Conservation (phyloP, 64 coral and sea anemone genomes). For the Exaiptasia diaphana region DNA sequence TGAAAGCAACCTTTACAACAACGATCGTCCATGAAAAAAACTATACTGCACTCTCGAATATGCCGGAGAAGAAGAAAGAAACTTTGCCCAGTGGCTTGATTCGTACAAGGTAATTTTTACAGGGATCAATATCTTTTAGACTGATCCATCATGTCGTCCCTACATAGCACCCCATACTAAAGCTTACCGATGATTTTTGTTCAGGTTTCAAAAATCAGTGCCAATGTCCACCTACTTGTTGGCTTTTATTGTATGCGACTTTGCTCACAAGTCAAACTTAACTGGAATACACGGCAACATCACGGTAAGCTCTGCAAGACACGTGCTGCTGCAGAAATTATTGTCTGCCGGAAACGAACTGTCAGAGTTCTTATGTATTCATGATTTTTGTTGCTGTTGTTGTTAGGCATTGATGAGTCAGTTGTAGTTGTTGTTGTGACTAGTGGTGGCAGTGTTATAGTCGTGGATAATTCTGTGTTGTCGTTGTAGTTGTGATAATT, state of each 20-base stretch:
- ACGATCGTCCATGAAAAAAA: conserved; percentile 65
- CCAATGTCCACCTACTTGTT: conserved; percentile 81
- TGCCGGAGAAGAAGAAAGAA: conserved; percentile 40
- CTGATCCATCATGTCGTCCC: too few species aligned
- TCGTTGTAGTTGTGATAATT: background rate
- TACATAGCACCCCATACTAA: too few species aligned
- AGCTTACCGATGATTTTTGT: background rate
- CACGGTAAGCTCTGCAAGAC: conserved; percentile 68
- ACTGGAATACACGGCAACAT: conserved; percentile 69
- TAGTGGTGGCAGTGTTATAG: background rate
- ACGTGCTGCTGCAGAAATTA: too few species aligned
- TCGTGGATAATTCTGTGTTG: background rate
- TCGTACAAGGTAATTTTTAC: background rate
- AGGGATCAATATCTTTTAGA: too few species aligned
- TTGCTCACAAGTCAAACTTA: conserved; percentile 17
- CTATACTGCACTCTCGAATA: conserved; percentile 77
- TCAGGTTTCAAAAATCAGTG: conserved; percentile 67
- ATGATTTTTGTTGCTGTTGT: background rate
- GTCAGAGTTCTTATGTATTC: background rate
- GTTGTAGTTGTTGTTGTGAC: too few species aligned
- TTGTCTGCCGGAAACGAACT: too few species aligned
- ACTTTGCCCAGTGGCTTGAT: conserved; percentile 35
- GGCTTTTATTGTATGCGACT: conserved; percentile 93
- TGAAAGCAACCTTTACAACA: conserved; percentile 86
- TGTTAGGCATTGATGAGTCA: background rate